Base-by-base conservation (phyloP, 2,888 invertebrate genomes). In the Drosophila pseudotakahashii region DNA sequence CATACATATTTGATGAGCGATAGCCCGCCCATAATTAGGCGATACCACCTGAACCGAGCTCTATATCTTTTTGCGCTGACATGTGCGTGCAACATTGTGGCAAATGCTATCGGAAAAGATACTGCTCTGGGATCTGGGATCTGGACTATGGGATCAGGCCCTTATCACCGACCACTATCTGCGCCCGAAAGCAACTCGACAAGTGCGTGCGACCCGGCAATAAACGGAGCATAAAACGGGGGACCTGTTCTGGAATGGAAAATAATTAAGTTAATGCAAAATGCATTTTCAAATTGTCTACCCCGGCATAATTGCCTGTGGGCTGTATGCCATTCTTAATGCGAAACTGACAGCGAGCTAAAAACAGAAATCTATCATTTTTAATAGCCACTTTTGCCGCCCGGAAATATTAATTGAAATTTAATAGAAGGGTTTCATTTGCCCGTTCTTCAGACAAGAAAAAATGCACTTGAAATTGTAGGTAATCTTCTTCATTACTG, bases 251-350 rank as follows among this genome's bases (percentile, higher is more conserved):
- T 50, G 59, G 82, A 55, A 70, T 75, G 75, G 57, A 83, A 84
- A 84, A 82, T 87, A 84, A 84, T 84, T 84, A 80, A 84, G 67
- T 80, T 76, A 82, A 84, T 84, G 80, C 71, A 61, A 77, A 84
- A 84, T 87, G 79, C 73, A 82, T 77, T 87, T 84, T 78, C 73
- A 80, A 79, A 81, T 74, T 80, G 81, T 76, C 66, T 47, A 59
- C 61, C 48, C 13, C 45, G 44, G 55, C 55, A 55, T 71, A 71
- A 71, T 71, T 70, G 71, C 41, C 50, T 16, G 30, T 19, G 48
- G 34, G 45, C 45, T 32, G 58, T 41, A 14, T 39, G 37, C 37
- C 37, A 37, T 67, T 63, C 39, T n/a, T 14, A 63, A 57, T 64
- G 50, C 37, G 16, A 63, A 51, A 39, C 19, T 32, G 30, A 30